Evolutionary conservation across 2,888 invertebrate genomes (phyloP).

Genomic region (Harmothoe impar): DNA sequence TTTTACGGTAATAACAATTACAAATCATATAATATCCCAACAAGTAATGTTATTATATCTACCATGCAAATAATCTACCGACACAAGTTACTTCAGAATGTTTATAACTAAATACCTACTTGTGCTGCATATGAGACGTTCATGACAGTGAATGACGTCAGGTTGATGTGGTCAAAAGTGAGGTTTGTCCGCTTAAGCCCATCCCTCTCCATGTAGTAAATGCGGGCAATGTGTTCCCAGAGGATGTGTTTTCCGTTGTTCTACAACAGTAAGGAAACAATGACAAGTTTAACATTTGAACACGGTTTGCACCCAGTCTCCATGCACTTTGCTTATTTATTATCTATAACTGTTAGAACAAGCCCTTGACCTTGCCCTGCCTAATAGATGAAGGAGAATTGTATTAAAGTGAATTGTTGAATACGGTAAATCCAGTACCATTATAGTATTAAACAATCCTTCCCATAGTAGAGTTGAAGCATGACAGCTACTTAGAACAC

Average conservation of each 20-base stretch:
- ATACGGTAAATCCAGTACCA: too few relatives aligned
- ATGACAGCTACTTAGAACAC: too few relatives aligned
- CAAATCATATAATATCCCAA: too few relatives aligned
- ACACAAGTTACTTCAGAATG: too few relatives aligned
- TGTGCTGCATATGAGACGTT: conserved; percentile 53
- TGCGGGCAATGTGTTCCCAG: conserved; percentile 49
- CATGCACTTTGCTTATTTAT: not conserved
- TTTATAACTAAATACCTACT: conserved; percentile 17
- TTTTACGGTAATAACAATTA: not conserved
- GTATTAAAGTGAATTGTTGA: not conserved
- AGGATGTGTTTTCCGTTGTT: conserved; percentile 57
- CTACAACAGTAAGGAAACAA: conserved; percentile 42
- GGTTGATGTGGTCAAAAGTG: conserved; percentile 58
- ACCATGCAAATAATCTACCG: too few relatives aligned
- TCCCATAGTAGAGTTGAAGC: too few relatives aligned
- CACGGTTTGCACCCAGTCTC: not conserved
- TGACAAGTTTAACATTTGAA: not conserved
- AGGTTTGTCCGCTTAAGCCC: conserved; percentile 47
- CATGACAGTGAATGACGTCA: conserved; percentile 62
- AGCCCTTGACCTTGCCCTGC: not conserved
- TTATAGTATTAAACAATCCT: too few relatives aligned
- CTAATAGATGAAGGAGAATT: not conserved
- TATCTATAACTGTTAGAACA: not conserved
- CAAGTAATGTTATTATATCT: too few relatives aligned
- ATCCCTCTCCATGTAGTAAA: conserved; percentile 35